Evolutionary conservation across 2,888 invertebrate genomes (phyloP).

Genomic region (Anthrax anthrax): DNA sequence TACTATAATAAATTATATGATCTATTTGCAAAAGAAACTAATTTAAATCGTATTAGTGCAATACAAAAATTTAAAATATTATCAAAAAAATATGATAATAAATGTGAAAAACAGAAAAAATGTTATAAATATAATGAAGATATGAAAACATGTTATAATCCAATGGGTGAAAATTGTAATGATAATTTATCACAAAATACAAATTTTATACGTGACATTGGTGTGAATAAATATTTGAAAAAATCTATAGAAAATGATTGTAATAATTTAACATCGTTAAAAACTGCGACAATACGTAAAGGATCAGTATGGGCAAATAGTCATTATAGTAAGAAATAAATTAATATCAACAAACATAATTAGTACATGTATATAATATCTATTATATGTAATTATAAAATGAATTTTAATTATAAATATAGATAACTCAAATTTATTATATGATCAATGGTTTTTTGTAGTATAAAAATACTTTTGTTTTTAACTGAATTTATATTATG

Average conservation of each 20-base stretch:
- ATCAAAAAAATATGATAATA: constrained; percentile 24
- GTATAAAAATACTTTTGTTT: too few relatives aligned
- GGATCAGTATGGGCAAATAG: constrained; percentile 16
- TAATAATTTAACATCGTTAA: constrained; percentile 6
- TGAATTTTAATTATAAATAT: too few relatives aligned
- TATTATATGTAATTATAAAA: too few relatives aligned
- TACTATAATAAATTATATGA: constrained; percentile 8
- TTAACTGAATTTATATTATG: too few relatives aligned
- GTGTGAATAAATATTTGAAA: too few relatives aligned
- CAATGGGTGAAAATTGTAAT: not conserved
- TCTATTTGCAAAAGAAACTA: constrained; percentile 23
- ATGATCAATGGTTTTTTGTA: too few relatives aligned
- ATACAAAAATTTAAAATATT: constrained; percentile 32
- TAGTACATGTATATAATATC: too few relatives aligned
- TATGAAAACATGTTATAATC: not conserved
- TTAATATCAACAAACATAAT: not conserved
- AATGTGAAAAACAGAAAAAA: not conserved
- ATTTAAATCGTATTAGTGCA: constrained; percentile 16
- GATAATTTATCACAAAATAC: not conserved
- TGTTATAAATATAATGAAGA: not conserved
- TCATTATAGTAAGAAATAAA: constrained; percentile 13
- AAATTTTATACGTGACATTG: not conserved
- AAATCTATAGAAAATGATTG: too few relatives aligned
- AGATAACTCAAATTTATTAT: too few relatives aligned
- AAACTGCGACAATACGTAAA: constrained; percentile 15